These are phyloP conservation scores for Drepana falcataria DNA, from an alignment of 2,888 invertebrate species.

Conservation along the genomic window DNA sequence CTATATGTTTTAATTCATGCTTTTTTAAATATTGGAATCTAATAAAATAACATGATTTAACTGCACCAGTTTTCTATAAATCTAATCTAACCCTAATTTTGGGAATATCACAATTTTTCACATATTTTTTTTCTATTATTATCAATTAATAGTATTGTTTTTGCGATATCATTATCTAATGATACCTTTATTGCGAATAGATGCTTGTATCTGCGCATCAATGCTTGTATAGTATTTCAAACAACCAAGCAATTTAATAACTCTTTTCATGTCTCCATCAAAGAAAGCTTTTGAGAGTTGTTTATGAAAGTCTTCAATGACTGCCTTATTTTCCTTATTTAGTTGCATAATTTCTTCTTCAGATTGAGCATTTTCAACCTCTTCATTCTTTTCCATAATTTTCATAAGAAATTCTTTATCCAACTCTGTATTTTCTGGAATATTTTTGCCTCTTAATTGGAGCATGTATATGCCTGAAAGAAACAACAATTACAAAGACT, in stretches of 20 bases:
- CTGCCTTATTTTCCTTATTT: conserved; percentile 75
- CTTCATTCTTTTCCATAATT: conserved; percentile 95
- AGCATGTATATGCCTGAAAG: conserved; percentile 87
- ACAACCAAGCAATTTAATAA: conserved; percentile 82
- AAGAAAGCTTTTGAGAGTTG: conserved; percentile 82
- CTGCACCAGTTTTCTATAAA: background rate
- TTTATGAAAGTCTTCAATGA: conserved; percentile 72
- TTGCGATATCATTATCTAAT: conserved; percentile 42
- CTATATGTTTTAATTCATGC: background rate
- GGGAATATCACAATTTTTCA: background rate
- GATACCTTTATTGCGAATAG: conserved; percentile 79
- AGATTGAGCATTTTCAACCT: conserved; percentile 83
- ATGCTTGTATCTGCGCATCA: conserved; percentile 84
- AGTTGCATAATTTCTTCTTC: conserved; percentile 78
- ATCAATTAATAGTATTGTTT: background rate
- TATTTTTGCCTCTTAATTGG: conserved; percentile 80
- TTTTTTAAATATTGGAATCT: background rate
- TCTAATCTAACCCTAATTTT: background rate
- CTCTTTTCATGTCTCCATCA: conserved; percentile 79
- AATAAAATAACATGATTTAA: background rate
- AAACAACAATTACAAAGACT: too few species aligned
- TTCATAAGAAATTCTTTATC: conserved; percentile 85
- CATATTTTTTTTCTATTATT: background rate
- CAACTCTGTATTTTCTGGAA: conserved; percentile 83
- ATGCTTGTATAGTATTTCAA: conserved; percentile 93